A percentile compares a stretch with the other conserved stretches of the same genome.
Evolutionary conservation across 1,140 invertebrate genomes (phyloP).

Genomic region (Caenorhabditis brenneri): DNA sequence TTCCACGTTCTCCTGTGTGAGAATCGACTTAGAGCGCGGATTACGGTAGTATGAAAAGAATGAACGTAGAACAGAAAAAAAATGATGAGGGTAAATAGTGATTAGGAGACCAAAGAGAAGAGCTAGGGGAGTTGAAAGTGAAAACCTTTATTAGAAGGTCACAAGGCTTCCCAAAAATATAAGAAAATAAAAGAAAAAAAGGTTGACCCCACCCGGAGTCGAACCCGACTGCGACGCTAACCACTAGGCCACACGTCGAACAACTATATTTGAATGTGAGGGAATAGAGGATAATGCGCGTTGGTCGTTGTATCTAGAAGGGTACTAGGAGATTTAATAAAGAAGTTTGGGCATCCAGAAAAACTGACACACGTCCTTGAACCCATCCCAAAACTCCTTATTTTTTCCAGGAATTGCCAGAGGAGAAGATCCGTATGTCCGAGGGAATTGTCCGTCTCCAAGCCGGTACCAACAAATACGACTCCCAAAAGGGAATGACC

Average conservation of each 20-base stretch:
- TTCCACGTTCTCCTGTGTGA: conserved; percentile 28
- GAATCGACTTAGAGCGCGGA: neutral
- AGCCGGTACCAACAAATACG: conserved; percentile 69
- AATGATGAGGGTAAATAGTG: neutral
- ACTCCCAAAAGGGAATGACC: conserved; percentile 67
- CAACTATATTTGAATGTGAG: too few species aligned
- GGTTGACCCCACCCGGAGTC: too few species aligned
- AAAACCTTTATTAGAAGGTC: too few species aligned
- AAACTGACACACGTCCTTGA: neutral
- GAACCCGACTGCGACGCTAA: too few species aligned
- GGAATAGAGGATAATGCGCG: too few species aligned
- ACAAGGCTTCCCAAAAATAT: too few species aligned
- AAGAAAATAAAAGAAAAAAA: too few species aligned
- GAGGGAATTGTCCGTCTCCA: conserved; percentile 68
- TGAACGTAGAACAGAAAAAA: neutral
- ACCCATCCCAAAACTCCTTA: neutral
- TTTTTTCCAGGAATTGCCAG: conserved; percentile 65
- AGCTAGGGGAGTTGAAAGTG: too few species aligned
- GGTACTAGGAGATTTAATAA: too few species aligned
- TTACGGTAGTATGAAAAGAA: neutral
- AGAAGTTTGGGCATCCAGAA: neutral
- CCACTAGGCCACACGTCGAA: too few species aligned
- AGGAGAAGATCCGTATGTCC: conserved; percentile 70
- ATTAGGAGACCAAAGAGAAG: neutral
- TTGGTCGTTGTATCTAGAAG: too few species aligned